Base-by-base conservation (phyloP, 2,113 vertebrate genomes). In the Oncorhynchus kisutch region DNA sequence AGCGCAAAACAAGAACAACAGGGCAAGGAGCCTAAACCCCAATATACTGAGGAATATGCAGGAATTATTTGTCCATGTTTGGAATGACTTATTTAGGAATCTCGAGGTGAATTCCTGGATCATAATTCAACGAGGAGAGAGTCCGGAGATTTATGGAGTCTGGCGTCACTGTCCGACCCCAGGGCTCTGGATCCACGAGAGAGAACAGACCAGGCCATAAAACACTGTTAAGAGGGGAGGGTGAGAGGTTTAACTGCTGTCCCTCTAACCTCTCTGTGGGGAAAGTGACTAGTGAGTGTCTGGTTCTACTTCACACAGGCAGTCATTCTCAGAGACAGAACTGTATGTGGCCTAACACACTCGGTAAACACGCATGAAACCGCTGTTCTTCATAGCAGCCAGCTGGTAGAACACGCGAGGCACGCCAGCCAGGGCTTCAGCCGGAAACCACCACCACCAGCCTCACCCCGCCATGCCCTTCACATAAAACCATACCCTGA, bases 391-490 rank as follows among this genome's bases (percentile, higher is more conserved):
- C 20, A 34, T 39, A 18, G 9, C 14, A 45, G 31, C 67, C 25
- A 69, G 34, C 67, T 70, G 67, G 67, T 45, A 34, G 39, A 9
- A 22, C 4, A 14, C 6, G 65, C 65, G 25, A 67, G 65, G 2
- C 64, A 11, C 22, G 7, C 6, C n/a, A 57, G 18, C 64, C 64
- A 64, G 65, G 65, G 73, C 24, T 67, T 82, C 60, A 62, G 18
- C 29, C n/a, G 20, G 57, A 24, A 31, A 25, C 51, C 62, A 67
- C 69, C 27, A 54, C 13, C 29, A 22, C 59, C 45, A 24, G 25
- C 16, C 29, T 34, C n/a, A 22, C 54, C 5, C 27, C 67, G 18
- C 65, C 62, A 27, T 80, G 86, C 67, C 87, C 86, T 87, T 84
- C 84, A 81, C 12, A 78, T 75, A 81, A 81, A 66, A 14, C 73